phyloP scores from a whole-genome alignment of 2,113 vertebrate genomes.

The Lophius piscatorius region DNA sequence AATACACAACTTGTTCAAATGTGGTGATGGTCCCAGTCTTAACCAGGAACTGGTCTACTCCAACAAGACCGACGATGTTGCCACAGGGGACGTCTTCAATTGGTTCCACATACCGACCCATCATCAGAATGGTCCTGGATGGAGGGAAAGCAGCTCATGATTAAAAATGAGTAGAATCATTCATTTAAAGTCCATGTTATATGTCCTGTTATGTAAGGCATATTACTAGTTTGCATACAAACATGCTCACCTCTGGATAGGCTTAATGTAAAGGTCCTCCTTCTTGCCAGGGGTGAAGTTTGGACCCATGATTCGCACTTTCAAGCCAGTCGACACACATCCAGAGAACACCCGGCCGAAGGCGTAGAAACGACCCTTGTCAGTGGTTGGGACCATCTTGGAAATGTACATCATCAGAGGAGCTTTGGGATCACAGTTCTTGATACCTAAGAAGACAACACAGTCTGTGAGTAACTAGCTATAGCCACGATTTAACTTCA shows the following conservation, averaged over 20 bases:
- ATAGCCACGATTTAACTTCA: no score
- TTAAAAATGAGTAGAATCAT: no score
- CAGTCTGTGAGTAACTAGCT: not conserved
- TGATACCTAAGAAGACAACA: conserved; percentile 82
- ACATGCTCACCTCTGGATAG: conserved; percentile 89
- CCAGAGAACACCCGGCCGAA: conserved; percentile 96
- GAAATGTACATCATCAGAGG: conserved; percentile 99
- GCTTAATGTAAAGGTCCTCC: conserved; percentile 94
- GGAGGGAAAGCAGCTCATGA: not conserved
- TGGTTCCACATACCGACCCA: conserved; percentile 93
- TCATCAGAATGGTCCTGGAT: conserved; percentile 95
- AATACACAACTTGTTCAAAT: conserved; percentile 77
- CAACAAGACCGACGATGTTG: conserved; percentile 95
- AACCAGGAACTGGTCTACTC: conserved; percentile 93
- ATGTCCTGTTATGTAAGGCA: no score
- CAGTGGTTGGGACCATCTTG: conserved; percentile 96
- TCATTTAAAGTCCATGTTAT: no score
- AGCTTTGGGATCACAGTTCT: conserved; percentile 94
- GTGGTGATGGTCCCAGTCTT: conserved; percentile 98
- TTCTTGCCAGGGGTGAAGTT: conserved; percentile 96
- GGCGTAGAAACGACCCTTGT: conserved; percentile 96
- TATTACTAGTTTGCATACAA: no score
- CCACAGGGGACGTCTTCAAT: conserved; percentile 97
- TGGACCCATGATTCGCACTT: conserved; percentile 97
- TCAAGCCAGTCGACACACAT: conserved; percentile 88